Evolutionary conservation across 1,140 invertebrate genomes (phyloP), one percentile per base, ranked within the genome.

Genomic region (Leptestheria dahalacensis): DNA sequence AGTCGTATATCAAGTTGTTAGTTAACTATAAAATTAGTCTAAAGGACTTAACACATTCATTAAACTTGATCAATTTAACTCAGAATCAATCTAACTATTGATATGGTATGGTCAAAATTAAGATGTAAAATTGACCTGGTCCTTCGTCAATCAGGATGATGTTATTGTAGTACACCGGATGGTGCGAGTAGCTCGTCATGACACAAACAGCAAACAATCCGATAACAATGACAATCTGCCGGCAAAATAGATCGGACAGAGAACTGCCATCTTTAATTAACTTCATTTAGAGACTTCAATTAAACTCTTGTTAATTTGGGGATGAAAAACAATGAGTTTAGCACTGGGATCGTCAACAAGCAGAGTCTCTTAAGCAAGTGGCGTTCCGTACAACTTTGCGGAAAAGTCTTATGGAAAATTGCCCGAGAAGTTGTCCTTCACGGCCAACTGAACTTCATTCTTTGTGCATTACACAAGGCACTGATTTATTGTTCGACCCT

Each of bases 141-240:
- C 53, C 53, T 56, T 56, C 53, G 26, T 56, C 53, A 29, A 56
- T 56, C 2, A 56, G 20, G 12, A 56, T 56, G 41, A 56, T 56
- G 23, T 56, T 41, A 56, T 25, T 15, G 10, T 28, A 41, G 15
- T 41, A 41, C 6, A 15, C 23, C 20, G 53, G 21, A 41, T 33
- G 11, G 25, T 52, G 23, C 26, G 53, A 15, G 20, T 33, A 25
- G 21, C 26, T 28, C 3, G 24, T 28, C 21, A 25, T 25, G 33
- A 56, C 41, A 20, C 23, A 33, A 26, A 56, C 41, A 29, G 53
- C 21, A 23, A 26, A 25, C n/a, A 56, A 23, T 9, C 53, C 21
- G 20, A 56, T 28, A 23, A 56, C 41, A 20, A 29, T 56, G 21
- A 29, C 25, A 12, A 56, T 12, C 21, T 29, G 25, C 10, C 33